A percentile compares a stretch with the other conserved stretches of the same genome.
Evolutionary conservation across 2,888 invertebrate genomes (phyloP).

Genomic region (Acheta domesticus): DNA sequence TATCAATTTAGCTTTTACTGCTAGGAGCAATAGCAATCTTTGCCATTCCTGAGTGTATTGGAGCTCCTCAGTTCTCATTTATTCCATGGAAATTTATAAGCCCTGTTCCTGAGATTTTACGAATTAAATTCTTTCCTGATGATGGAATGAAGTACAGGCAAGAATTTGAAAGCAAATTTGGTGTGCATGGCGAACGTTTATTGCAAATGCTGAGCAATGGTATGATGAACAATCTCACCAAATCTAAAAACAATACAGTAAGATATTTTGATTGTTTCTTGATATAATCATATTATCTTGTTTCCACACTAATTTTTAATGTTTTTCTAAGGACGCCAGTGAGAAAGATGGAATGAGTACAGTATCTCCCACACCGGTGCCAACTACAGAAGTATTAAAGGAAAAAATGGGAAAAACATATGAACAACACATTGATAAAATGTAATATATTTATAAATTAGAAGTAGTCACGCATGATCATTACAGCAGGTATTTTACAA

Average conservation of each 20-base stretch:
- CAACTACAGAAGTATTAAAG: too few species aligned
- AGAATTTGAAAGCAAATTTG: slow-evolving; percentile 40
- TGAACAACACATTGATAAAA: too few species aligned
- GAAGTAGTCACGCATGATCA: too few species aligned
- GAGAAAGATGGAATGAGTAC: too few species aligned
- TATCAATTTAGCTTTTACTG: too few species aligned
- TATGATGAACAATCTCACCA: not conserved
- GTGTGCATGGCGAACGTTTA: slow-evolving; percentile 26
- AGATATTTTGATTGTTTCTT: not conserved
- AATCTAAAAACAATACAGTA: not conserved
- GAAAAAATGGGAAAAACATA: too few species aligned
- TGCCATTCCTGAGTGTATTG: not conserved
- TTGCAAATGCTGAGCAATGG: slow-evolving; percentile 27
- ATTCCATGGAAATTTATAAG: not conserved
- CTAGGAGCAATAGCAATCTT: too few species aligned
- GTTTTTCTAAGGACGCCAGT: too few species aligned
- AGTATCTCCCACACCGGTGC: too few species aligned
- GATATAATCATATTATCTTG: not conserved
- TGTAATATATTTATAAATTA: too few species aligned
- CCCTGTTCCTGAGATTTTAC: not conserved
- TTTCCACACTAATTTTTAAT: too few species aligned
- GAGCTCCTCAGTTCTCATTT: not conserved
- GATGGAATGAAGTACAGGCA: slow-evolving; percentile 39
- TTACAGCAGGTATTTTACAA: too few species aligned
- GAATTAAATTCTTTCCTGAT: slow-evolving; percentile 38